Evolutionary conservation across 2,113 vertebrate genomes (phyloP), one percentile per base, ranked within the genome.

Genomic region (Phasianus colchicus): DNA sequence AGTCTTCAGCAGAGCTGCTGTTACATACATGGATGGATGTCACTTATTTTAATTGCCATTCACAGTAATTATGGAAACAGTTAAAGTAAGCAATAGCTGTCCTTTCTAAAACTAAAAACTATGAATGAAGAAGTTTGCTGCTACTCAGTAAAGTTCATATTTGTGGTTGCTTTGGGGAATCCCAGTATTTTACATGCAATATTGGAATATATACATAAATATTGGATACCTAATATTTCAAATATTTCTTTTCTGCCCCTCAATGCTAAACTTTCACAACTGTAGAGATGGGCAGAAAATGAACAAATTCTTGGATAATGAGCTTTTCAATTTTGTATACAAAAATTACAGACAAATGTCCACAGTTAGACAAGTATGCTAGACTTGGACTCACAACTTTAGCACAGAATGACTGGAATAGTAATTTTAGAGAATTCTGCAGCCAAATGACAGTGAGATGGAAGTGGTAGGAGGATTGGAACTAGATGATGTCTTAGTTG

Each of bases 221-320:
- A 17, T 16, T 32, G 27, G 1, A 0, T 69, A 6, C 9, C 20
- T 86, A 57, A 10, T 88, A 79, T 64, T 85, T 74, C 45, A 70
- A 66, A 38, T 69, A 36, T 38, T 55, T 2, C 2, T 75, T n/a
- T 79, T 54, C 27, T 64, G 13, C 38, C 70, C 11, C 17, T 89
- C 30, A 60, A 3, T 29, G 57, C 16, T 66, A 54, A 54, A 40
- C 24, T 94, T 71, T 79, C 2, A 3, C 11, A 58, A n/a, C 17
- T 64, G n/a, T n/a, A 63, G 8, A 48, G 24, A 30, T 43, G 9
- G 36, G 36, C 24, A 67, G 22, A 21, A 79, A 48, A 43, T 55
- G n/a, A 85, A 57, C 4, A 30, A 47, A 20, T 61, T 73, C 0
- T 0, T 77, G 25, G 64, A 42, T 45, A 65, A 85, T 9, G 17